Percentiles rank a stretch among this genome's conserved stretches.
Evolutionary conservation across 2,797 vertebrate genomes (phyloP).

Genomic region (Rousettus madagascariensis): DNA sequence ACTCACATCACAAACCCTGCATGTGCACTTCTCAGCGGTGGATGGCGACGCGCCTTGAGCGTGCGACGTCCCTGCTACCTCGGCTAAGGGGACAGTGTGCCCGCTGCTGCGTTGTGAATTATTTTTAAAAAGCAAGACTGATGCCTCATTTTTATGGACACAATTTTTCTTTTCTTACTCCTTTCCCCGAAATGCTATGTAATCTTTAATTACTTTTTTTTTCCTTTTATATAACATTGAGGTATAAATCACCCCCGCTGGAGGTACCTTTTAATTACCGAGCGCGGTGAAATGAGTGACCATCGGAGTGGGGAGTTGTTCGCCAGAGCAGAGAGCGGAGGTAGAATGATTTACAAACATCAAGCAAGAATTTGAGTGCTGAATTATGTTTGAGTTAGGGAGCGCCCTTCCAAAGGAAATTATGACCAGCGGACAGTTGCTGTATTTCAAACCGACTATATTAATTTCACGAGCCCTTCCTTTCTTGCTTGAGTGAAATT

Average conservation of each 20-base stretch:
- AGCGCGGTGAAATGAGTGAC: background rate
- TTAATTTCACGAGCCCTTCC: constrained; percentile 56
- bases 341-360: constrained; percentile 70
- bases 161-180: background rate
- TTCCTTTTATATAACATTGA: background rate
- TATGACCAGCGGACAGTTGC: constrained; percentile 54
- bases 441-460: constrained; percentile 63
- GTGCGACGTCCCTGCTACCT: background rate
- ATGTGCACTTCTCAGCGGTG: background rate
- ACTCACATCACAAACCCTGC: background rate
- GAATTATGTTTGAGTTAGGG: constrained; percentile 69
- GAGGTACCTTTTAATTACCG: constrained; percentile 3
- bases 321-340: background rate
- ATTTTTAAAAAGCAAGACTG: background rate
- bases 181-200: background rate
- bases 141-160: background rate
- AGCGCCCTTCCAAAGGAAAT: constrained; percentile 75
- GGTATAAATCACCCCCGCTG: constrained; percentile 17
- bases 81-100: background rate
- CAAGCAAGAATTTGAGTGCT: constrained; percentile 70
- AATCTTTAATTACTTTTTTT: background rate
- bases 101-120: background rate
- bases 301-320: constrained; percentile 7
- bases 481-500: constrained; percentile 53
- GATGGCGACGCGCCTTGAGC: background rate